phyloP scores from a whole-genome alignment of 2,113 vertebrate species.

The Gobiocypris rarus region DNA sequence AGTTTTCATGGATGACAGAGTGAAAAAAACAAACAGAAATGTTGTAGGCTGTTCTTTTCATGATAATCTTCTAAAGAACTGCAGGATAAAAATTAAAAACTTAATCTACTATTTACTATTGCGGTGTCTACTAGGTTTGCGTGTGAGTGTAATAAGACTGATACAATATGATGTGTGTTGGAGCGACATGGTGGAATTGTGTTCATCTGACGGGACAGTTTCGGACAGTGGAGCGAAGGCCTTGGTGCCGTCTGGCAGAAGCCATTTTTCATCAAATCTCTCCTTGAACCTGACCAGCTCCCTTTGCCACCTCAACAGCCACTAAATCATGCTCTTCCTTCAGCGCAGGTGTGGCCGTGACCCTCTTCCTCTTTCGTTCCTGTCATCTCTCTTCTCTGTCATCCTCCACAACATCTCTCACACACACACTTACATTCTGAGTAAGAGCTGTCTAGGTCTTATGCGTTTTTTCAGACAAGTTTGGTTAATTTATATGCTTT shows the following conservation, averaged over 20 bases:
- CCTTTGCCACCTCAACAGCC: constrained; percentile 50
- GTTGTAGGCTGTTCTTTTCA: neutral
- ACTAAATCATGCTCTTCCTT: constrained; percentile 81
- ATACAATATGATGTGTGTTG: neutral
- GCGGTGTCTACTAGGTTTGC: neutral
- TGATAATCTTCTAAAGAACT: neutral
- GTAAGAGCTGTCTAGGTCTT: neutral
- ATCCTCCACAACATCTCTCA: constrained; percentile 32
- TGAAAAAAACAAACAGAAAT: no score
- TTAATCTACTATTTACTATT: no score
- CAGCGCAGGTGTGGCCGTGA: constrained; percentile 77
- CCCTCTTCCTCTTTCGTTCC: constrained; percentile 60
- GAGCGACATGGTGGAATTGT: constrained; percentile 64
- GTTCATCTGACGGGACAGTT: constrained; percentile 60
- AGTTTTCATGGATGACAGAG: neutral
- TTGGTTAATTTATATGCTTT: neutral
- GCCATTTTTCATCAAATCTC: constrained; percentile 84
- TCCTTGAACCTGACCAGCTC: constrained; percentile 82
- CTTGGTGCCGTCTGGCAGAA: constrained; percentile 75
- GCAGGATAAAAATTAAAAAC: neutral
- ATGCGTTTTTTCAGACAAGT: neutral
- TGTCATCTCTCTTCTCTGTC: constrained; percentile 12
- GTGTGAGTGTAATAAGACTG: neutral
- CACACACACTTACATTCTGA: constrained; percentile 5
- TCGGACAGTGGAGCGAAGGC: constrained; percentile 55